Evolutionary conservation across 2,113 vertebrate genomes (phyloP), one percentile per base, ranked within the genome.

Genomic region (Rhadina sibilatrix): DNA sequence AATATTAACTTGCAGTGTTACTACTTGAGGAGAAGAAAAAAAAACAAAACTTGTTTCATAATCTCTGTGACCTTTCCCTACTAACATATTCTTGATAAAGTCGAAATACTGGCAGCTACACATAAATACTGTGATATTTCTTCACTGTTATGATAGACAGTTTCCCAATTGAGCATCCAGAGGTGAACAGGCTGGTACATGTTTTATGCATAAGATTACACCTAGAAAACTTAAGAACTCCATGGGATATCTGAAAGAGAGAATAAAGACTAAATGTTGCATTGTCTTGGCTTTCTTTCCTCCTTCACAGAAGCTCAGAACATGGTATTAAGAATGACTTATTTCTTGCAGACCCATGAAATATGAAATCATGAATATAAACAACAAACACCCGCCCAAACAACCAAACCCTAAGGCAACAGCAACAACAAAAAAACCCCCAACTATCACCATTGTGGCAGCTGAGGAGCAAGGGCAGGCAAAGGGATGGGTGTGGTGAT

Each of bases 41-140:
- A 9, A 3, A 20, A 30, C 11, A 21, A 53, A 44, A 37, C 31
- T 33, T 72, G 20, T 44, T 84, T 68, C 49, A 63, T 83, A 79
- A 72, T 95, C 82, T 68, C 74, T 86, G 81, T 94, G 89, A 91
- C 92, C 70, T 93, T 93, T 95, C 40, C 54, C 84, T 83, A 47
- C 37, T 60, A 74, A 66, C 33, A 89, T 74, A 88, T 90, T 85
- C 78, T 57, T 80, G 81, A 94, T 85, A 85, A 91, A 97, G 63
- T 63, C 42, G 87, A 76, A 90, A 80, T 86, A 63, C 35, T 85
- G 35, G 33, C 50, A 59, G 63, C 46, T 54, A 57, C 35, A 63
- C 33, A 85, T 50, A 86, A 94, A 93, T 66, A 90, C 85, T 86
- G 64, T 81, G 47, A 64, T 86, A 93, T 80, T 88, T 86, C 88